Conservation (phyloP, 2,888 invertebrate genomes). For the Eilema griseolum region DNA sequence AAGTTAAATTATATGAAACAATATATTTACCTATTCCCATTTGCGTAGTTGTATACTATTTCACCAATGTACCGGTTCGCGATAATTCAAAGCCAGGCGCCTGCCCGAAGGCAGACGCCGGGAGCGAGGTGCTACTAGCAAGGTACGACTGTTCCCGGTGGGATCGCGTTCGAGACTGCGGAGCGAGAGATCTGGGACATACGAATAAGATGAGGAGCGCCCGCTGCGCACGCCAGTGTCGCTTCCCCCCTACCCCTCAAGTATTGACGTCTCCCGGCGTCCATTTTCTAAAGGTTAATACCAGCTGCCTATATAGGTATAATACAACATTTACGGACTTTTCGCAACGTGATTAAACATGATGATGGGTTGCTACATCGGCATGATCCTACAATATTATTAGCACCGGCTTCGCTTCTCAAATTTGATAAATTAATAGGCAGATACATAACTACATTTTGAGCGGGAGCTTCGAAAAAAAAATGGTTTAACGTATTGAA, state of each 20-base stretch:
- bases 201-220: not conserved
- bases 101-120: constrained; percentile 12
- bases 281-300: not conserved
- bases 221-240: not conserved
- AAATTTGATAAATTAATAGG: not conserved
- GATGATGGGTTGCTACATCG: not conserved
- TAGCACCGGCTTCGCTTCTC: not conserved
- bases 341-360: not conserved
- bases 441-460: not conserved
- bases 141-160: not conserved
- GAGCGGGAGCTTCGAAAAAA: not conserved
- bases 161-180: not conserved
- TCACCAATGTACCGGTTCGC: not conserved
- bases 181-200: not conserved
- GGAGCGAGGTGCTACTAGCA: not conserved
- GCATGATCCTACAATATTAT: not conserved
- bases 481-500: not conserved
- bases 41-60: not conserved
- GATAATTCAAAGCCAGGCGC: not conserved
- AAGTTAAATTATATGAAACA: not conserved
- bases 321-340: not conserved
- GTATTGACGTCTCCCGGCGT: constrained; percentile 3
- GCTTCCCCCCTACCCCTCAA: constrained; percentile 5
- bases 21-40: not conserved
- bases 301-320: not conserved